Conservation (phyloP, 2,113 vertebrate species). For the Sterrhoptilus dennistouni region DNA sequence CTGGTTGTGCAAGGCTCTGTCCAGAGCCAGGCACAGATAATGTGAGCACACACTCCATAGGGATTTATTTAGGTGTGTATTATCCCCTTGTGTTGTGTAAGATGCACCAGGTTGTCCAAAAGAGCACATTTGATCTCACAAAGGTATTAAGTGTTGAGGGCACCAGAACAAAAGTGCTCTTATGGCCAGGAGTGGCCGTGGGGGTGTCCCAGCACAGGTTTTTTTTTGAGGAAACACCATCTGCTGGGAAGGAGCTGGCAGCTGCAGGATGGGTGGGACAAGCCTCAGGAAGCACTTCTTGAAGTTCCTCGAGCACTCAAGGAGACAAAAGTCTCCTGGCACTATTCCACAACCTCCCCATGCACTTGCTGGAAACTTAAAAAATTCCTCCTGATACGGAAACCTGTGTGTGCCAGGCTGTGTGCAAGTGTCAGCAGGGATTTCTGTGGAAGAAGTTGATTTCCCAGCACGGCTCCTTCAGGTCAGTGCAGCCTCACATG, state of each 20-base stretch:
- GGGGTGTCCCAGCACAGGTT: background rate
- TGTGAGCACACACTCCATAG: background rate
- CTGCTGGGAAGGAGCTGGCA: background rate
- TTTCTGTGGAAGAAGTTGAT: background rate
- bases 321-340: background rate
- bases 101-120: background rate
- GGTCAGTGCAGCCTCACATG: accelerated
- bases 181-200: background rate
- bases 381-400: accelerated
- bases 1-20: background rate
- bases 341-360: background rate
- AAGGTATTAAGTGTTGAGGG: background rate
- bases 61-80: background rate
- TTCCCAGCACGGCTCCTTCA: accelerated
- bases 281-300: background rate
- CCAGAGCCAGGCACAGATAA: background rate
- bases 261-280: background rate
- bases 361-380: accelerated
- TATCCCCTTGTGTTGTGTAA: background rate
- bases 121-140: background rate
- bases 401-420: accelerated
- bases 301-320: accelerated
- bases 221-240: background rate
- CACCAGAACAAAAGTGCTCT: background rate
- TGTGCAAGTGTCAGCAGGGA: accelerated